Evolutionary conservation across 2,797 vertebrate genomes (phyloP), one percentile per base, ranked within the genome.

Genomic region (Ambastaia sidthimunki): DNA sequence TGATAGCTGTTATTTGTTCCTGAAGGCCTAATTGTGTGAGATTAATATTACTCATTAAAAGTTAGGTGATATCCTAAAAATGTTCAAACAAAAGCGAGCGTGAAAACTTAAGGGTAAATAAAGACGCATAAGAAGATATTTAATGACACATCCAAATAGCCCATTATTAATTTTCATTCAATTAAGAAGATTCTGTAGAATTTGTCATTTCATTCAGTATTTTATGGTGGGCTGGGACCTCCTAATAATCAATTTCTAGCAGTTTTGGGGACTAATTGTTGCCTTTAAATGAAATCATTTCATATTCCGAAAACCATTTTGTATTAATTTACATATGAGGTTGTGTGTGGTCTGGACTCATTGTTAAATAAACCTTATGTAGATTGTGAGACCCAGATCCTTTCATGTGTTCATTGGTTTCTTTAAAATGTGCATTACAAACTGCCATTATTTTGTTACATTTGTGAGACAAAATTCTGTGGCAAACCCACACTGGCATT

Each of bases 151-250:
- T 85, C 84, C 68, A 65, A 83, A 86, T 81, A 86, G 82, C 83
- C 85, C 85, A 82, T 73, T 89, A 87, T 78, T 89, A 68, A 82
- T 88, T 82, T 59, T 54, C 12, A 41, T 18, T 79, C 25, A 59
- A 21, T 6, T 37, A n/a, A 55, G 11, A 52, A 63, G 34, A 71
- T 50, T 84, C 28, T 4, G 9, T 1, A 41, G 9, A 41, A 41
- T 41, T 75, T 59, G 86, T 84, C 84, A 81, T 85, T 86, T 88
- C 72, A 68, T 59, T 84, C 90, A 89, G 87, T 88, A 88, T 93
- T 92, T 92, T 83, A 91, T 62, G 91, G 91, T 90, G 91, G 90
- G 89, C 91, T 91, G 91, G 92, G 87, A 92, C 89, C 90, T 92
- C 90, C 88, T 71, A 88, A 74, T 77, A 84, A 82, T 80, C 25